A percentile compares a stretch with the other conserved stretches of the same genome.
Evolutionary conservation across 1,140 invertebrate genomes (phyloP).

Genomic region (Hycleus phaleratus): DNA sequence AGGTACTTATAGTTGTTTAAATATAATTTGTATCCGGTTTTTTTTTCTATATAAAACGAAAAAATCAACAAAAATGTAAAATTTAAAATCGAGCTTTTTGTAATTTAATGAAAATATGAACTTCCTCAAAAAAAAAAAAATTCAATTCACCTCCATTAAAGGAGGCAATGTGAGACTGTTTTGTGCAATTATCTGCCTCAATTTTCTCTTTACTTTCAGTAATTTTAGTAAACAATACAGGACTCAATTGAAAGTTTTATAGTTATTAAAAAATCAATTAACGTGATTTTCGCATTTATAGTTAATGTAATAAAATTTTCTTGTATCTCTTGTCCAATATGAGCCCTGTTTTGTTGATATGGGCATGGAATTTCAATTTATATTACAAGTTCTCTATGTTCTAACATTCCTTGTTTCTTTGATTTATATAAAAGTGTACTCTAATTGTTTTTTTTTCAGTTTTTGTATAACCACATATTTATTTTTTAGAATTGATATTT

Average conservation of each 20-base stretch:
- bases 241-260: no score
- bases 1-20: conserved; percentile 9
- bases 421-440: no score
- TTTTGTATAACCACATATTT: conserved; percentile 11
- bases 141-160: conserved; percentile 2
- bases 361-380: neutral
- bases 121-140: conserved; percentile 4
- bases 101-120: neutral
- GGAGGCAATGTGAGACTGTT: conserved; percentile 10
- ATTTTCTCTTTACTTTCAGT: no score
- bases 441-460: neutral
- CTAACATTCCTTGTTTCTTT: conserved; percentile 11
- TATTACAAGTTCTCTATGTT: conserved; percentile 1
- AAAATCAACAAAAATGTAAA: no score
- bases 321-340: no score
- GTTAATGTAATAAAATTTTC: no score
- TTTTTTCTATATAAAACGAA: no score
- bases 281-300: no score
- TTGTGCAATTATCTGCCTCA: conserved; percentile 14
- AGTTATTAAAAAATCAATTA: no score
- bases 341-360: no score
- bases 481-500: conserved; percentile 5
- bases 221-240: no score
- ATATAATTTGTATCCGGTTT: neutral
- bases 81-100: no score